Base-by-base conservation (phyloP, 2,113 vertebrate species). In the Tenebrosternarchus preto region DNA sequence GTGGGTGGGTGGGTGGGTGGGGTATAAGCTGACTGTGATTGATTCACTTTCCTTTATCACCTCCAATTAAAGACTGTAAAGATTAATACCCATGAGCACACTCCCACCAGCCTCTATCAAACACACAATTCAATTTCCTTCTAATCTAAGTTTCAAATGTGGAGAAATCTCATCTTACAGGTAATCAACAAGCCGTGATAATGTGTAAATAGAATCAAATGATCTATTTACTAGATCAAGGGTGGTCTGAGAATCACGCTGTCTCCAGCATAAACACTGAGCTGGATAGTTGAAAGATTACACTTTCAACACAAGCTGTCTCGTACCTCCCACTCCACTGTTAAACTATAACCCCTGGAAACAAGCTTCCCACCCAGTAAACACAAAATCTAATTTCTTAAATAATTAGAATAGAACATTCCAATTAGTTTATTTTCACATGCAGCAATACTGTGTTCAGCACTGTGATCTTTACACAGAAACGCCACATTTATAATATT, bases 121-220 rank as follows among this genome's bases (percentile, higher is more conserved):
- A 50, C 80, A 80, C 74, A 77, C 69, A 63, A 84, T 84, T 81
- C 77, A 81, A 84, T 84, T 84, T 81, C 69, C 76, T 78, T 56
- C 43, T 56, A 84, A 78, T 84, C 71, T 74, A 71, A 81, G 83
- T 78, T 69, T 81, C 64, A 57, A 17, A 78, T 59, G 76, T 29
- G 59, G 25, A 33, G 73, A 63, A 84, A 80, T 73, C 63, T 73
- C 69, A 59, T 76, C 19, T 66, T 72, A 31, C 79, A 56, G 68
- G 75, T 55, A 73, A 84, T 84, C 78, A 81, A 81, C 70, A 69
- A 64, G 55, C 69, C 31, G 43, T 57, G 75, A 67, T 81, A 78
- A 78, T 78, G 69, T 33, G 43, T 76, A 84, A 84, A 84, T 84
- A 64, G 76, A 64, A 84, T 81, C 46, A 78, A 84, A 76, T 29